These are phyloP conservation scores for Chaitophorus viminalis DNA, from an alignment of 2,888 invertebrate species.

Conservation along the genomic window DNA sequence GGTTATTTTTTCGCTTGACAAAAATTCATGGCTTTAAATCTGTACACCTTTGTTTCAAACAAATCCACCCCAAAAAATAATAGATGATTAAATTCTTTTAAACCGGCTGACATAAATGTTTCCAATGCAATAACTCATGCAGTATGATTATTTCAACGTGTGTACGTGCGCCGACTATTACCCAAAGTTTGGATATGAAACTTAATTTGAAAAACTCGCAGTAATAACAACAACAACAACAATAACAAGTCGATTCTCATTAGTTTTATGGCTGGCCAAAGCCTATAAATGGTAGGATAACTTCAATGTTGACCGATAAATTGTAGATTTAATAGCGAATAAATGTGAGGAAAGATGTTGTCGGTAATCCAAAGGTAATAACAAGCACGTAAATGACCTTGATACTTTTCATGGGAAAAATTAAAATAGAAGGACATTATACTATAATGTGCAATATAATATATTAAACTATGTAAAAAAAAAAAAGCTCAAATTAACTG, in stretches of 20 bases:
- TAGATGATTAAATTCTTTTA: background rate
- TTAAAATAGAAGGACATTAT: background rate
- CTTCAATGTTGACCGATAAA: slow-evolving; percentile 8
- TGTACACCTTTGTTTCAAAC: background rate
- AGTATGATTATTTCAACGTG: background rate
- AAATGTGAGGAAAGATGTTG: background rate
- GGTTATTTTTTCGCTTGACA: no score
- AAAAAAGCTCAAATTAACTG: background rate
- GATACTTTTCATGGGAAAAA: background rate
- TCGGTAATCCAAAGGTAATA: background rate
- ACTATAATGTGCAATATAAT: background rate
- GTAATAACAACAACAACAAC: background rate
- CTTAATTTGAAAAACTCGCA: slow-evolving; percentile 23
- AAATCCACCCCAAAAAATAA: background rate
- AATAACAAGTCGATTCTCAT: slow-evolving; percentile 5
- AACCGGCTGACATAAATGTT: background rate
- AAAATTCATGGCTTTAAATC: background rate
- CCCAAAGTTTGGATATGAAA: background rate
- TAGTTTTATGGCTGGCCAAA: background rate
- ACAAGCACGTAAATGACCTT: background rate
- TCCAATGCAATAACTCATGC: background rate
- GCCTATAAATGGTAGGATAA: background rate
- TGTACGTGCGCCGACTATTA: background rate
- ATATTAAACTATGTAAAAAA: no score
- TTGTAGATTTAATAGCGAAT: slow-evolving; percentile 15